Conservation (phyloP, 1,140 invertebrate species). For the Drosophila kurseongensis region DNA sequence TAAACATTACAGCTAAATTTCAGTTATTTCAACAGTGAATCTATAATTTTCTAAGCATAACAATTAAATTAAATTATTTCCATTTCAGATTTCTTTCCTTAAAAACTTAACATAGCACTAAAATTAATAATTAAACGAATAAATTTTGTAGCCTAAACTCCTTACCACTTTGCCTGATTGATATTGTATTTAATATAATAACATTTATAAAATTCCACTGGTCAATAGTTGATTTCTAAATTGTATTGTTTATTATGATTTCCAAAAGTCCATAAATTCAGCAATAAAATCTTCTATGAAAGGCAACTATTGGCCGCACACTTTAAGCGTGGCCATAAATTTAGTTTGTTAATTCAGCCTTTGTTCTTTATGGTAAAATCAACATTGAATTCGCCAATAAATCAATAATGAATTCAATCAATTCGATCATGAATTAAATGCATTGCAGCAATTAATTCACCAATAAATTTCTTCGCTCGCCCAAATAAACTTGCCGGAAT, state of each 20-base stretch:
- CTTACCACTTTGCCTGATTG: too few species aligned
- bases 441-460: slow-evolving; percentile 36
- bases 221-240: background rate
- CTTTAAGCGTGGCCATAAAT: background rate
- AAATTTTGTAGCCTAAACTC: too few species aligned
- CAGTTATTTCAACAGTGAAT: too few species aligned
- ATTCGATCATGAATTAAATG: slow-evolving; percentile 18
- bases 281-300: background rate
- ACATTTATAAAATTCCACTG: too few species aligned
- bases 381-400: slow-evolving; percentile 9
- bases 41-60: too few species aligned
- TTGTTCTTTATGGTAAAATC: slow-evolving; percentile 7
- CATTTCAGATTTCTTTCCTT: too few species aligned
- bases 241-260: background rate
- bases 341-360: slow-evolving; percentile 39
- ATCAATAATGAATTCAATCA: slow-evolving; percentile 29
- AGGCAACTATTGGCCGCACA: background rate
- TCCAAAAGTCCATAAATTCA: background rate
- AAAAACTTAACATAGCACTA: too few species aligned
- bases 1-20: too few species aligned
- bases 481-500: slow-evolving; percentile 34
- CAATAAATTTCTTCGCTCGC: slow-evolving; percentile 17
- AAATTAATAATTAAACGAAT: too few species aligned
- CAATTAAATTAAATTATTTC: too few species aligned
- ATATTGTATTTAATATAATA: too few species aligned